A percentile compares a stretch with the other conserved stretches of the same genome.
These are phyloP conservation scores for Muschampia plurimacula DNA, from an alignment of 2,888 invertebrate genomes.

Conservation along the genomic window DNA sequence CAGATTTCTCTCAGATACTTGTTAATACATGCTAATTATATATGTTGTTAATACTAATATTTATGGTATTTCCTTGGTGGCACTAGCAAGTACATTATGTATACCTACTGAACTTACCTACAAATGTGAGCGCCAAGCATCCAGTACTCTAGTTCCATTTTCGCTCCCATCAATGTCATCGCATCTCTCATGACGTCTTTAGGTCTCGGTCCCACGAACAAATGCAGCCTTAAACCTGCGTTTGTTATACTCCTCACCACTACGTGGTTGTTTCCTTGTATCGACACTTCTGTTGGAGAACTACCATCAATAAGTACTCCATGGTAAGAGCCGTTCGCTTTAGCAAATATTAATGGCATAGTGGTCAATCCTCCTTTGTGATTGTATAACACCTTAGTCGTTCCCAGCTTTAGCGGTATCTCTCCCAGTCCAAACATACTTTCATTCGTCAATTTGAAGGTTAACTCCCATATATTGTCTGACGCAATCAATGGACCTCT, in stretches of 20 bases:
- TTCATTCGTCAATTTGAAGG: slow-evolving; percentile 81
- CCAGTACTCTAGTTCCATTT: slow-evolving; percentile 70
- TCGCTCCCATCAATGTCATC: slow-evolving; percentile 56
- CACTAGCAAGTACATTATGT: too few relatives aligned
- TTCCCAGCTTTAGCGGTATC: slow-evolving; percentile 66
- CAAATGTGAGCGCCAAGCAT: slow-evolving; percentile 78
- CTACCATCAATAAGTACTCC: slow-evolving; percentile 82
- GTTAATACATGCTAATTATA: too few relatives aligned
- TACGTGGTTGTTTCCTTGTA: slow-evolving; percentile 81
- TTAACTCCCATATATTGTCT: slow-evolving; percentile 86
- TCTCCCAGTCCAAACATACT: slow-evolving; percentile 85
- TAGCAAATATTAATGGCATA: slow-evolving; percentile 82
- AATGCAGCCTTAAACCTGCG: slow-evolving; percentile 68
- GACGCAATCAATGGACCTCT: slow-evolving; percentile 86
- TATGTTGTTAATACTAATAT: too few relatives aligned
- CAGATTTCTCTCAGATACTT: too few relatives aligned
- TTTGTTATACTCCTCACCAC: slow-evolving; percentile 83
- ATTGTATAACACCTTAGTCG: slow-evolving; percentile 76
- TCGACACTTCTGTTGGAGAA: slow-evolving; percentile 83
- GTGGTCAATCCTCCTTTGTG: slow-evolving; percentile 72
- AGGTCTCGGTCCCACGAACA: slow-evolving; percentile 74
- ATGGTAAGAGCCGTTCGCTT: slow-evolving; percentile 81
- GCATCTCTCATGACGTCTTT: slow-evolving; percentile 72
- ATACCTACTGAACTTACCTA: slow-evolving; percentile 57
- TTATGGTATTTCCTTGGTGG: too few relatives aligned